Base-by-base conservation (phyloP, 2,113 vertebrate species). In the Meleagris gallopavo region DNA sequence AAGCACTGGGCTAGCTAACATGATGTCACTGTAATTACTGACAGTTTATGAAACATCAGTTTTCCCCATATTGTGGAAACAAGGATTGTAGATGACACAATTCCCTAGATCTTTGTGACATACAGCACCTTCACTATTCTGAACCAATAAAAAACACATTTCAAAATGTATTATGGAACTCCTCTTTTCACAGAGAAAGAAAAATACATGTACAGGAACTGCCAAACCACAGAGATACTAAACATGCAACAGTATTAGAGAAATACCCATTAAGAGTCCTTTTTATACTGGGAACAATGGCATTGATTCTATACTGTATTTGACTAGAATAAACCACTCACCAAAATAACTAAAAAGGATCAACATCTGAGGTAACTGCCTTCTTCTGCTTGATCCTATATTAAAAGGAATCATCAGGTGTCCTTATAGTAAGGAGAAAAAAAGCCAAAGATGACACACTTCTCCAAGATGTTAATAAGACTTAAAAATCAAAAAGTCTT, bases 381-480 rank as follows among this genome's bases (percentile, higher is more conserved):
- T 73, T 15, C 13, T 3, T 2, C 12, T 70, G 25, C 60, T 36
- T 6, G 52, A 64, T 6, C n/a, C 8, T 13, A 34, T 22, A 32
- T 2, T 8, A 66, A 45, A 77, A 46, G 30, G 8, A 74, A 36
- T 0, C 27, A 5, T 11, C 9, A 40, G 4, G 10, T 52, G 12
- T n/a, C 22, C 54, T 4, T 8, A 58, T 1, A 62, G 22, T 32
- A 2, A 40, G 5, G 16, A 46, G 62, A 58, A 86, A 11, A 72
- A 65, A 29, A 76, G 21, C 14, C 45, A 72, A 27, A 69, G 8
- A 67, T 1, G 2, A 85, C 1, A 1, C 1, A 1, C 40, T 48
- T 75, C 66, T 57, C 18, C 18, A n/a, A 48, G 36, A 52, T 0
- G 7, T 38, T 73, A 52, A 22, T 3, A 45, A 34, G 0, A 58